Base-by-base conservation (phyloP, 2,797 vertebrate species). In the Tadarida brasiliensis region DNA sequence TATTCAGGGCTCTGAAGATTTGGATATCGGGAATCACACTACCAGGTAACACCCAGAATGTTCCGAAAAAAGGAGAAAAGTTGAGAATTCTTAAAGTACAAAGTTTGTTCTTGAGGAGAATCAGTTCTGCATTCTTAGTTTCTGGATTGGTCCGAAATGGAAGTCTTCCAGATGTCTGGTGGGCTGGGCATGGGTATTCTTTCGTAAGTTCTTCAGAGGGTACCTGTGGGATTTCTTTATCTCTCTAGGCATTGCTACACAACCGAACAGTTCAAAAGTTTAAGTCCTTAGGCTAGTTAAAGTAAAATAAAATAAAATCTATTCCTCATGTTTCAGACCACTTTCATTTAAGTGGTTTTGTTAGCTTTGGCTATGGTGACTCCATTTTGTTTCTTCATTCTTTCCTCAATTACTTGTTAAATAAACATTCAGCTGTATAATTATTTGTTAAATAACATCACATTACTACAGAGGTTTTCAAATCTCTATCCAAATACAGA, bases 361-460 rank as follows among this genome's bases (percentile, higher is more conserved):
- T 67, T 84, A 67, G 61, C 20, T 84, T 84, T 65, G 20, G 20
- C 44, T 49, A n/a, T 49, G 28, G 44, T 67, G 30, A 49, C 81
- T 84, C 61, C 81, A 84, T 67, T 84, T 51, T 35, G 47, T 67
- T 67, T 54, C 82, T 68, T 84, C 47, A 16, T n/a, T 67, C 14
- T 67, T 67, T 84, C 47, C 47, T 68, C 63, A 67, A 47, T 84
- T 84, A 35, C 63, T 83, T 83, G 61, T 83, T 68, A 68, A 67
- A 51, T 84, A 84, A 84, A 68, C 12, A 26, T 83, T 68, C 61
- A 30, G 26, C 6, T 61, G 35, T 15, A 35, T 61, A 47, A 73
- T 87, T 74, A 61, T 33, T 65, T 54, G 56, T 82, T 86, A 57
- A 91, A 61, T 77, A 56, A 92, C 84, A 88, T 87, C 28, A 61